Base-by-base conservation (phyloP, 2,113 vertebrate species). In the Tenrec ecaudatus region DNA sequence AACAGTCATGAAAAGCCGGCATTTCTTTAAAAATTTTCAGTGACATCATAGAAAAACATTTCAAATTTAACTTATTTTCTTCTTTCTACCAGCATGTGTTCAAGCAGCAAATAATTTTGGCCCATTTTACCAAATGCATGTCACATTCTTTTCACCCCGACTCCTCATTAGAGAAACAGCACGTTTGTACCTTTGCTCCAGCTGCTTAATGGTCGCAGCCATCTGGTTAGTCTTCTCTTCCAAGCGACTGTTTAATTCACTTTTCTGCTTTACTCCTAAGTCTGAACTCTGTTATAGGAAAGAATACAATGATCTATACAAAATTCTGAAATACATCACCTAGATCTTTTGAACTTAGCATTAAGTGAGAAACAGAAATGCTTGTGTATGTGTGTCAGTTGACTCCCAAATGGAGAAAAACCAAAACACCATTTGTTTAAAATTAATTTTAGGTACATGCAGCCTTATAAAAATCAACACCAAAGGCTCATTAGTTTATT, bases 141-240 rank as follows among this genome's bases (percentile, higher is more conserved):
- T 31, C 15, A 25, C 3, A 1, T 25, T 38, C 58, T 60, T 62
- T 20, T 38, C 23, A 43, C 36, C 10, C 10, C 17, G 81, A n/a
- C 29, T n/a, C 58, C 40, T 17, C 3, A 47, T 43, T 0, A 27
- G 40, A 36, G 10, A 83, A 73, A 73, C 16, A 69, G 60, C 62
- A n/a, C 43, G 47, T 53, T 58, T 91, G 98, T 98, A 99, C 99
- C 99, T 99, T 97, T 97, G 98, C 97, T 99, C 99, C 95, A 99
- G 98, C 84, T 99, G 99, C 98, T 99, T 99, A 89, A 99, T 98
- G 38, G 99, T 99, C 91, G 98, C 98, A 36, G 98, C 98, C 99
- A 99, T 99, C 98, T 99, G 99, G 98, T 98, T 99, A 15, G 99
- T 99, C 93, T 99, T 99, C 88, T 99, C 99, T 97, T 99, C 99